Conservation (phyloP, 2,888 invertebrate genomes). For the Cremastobaeus sp. region DNA sequence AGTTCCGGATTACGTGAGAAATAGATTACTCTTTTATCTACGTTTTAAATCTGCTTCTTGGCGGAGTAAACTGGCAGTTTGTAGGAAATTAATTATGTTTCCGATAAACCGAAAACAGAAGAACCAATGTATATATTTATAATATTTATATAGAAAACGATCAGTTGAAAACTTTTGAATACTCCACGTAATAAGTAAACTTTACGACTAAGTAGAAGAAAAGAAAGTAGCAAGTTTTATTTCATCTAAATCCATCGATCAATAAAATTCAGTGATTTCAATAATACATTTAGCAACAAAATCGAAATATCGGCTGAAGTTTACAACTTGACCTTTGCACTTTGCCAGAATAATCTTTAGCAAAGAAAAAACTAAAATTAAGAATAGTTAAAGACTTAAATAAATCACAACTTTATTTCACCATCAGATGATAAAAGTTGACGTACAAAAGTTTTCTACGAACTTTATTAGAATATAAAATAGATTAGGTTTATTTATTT, state of each 20-base stretch:
- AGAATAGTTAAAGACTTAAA: conserved; percentile 33
- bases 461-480: conserved; percentile 25
- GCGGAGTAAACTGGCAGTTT: conserved; percentile 61
- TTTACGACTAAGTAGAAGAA: conserved; percentile 2
- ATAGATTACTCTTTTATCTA: conserved; percentile 13
- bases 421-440: conserved; percentile 7
- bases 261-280: conserved; percentile 10
- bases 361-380: conserved; percentile 37
- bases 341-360: conserved; percentile 3
- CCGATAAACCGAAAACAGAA: conserved; percentile 71
- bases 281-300: conserved; percentile 6
- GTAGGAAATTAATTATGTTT: conserved; percentile 72
- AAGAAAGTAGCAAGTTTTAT: conserved; percentile 18
- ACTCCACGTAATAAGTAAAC: conserved; percentile 5
- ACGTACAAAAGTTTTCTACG: conserved; percentile 30
- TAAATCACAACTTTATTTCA: conserved; percentile 33
- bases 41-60: conserved; percentile 20
- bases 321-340: conserved; percentile 10
- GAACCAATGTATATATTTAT: conserved; percentile 37
- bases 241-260: conserved; percentile 12
- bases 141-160: neutral
- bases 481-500: conserved; percentile 12
- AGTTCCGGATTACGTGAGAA: conserved; percentile 35
- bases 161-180: neutral
- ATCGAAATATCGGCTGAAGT: conserved; percentile 10